phyloP scores from a whole-genome alignment of 2,797 vertebrate genomes.

The Hirundo rustica region DNA sequence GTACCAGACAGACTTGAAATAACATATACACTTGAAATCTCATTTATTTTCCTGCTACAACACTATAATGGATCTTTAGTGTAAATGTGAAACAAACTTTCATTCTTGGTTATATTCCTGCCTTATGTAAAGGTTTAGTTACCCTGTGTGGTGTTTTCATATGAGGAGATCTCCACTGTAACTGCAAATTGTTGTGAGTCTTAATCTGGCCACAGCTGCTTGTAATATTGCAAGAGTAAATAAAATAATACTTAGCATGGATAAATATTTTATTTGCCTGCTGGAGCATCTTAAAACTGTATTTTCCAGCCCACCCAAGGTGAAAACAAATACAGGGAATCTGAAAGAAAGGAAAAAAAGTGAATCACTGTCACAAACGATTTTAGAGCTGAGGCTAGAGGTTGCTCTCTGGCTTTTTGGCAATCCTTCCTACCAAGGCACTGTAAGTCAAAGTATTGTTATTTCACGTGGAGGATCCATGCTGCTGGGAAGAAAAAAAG shows the following conservation, averaged over 20 bases:
- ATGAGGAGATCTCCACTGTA: not conserved
- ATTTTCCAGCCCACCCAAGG: not conserved
- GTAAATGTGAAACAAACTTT: not conserved
- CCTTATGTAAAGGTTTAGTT: not conserved
- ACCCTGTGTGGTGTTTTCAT: not conserved
- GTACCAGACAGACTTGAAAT: not conserved
- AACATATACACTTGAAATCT: not conserved
- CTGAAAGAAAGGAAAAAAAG: not conserved
- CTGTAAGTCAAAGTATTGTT: not conserved
- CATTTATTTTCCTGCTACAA: not conserved
- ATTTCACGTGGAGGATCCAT: not conserved
- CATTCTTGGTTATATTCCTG: not conserved
- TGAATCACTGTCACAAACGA: not conserved
- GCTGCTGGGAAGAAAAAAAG: not conserved
- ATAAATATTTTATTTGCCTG: conserved; percentile 31
- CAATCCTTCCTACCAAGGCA: not conserved
- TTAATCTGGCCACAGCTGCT: not conserved
- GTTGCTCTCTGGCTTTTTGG: not conserved
- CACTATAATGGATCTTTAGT: not conserved
- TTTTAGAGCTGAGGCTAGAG: not conserved
- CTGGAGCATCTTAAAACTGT: not conserved
- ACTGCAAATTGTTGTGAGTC: not conserved
- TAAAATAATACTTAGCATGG: not conserved
- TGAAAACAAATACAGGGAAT: not conserved
- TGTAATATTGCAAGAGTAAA: not conserved